phyloP scores from a whole-genome alignment of 2,797 vertebrate genomes.

The Vultur gryphus region DNA sequence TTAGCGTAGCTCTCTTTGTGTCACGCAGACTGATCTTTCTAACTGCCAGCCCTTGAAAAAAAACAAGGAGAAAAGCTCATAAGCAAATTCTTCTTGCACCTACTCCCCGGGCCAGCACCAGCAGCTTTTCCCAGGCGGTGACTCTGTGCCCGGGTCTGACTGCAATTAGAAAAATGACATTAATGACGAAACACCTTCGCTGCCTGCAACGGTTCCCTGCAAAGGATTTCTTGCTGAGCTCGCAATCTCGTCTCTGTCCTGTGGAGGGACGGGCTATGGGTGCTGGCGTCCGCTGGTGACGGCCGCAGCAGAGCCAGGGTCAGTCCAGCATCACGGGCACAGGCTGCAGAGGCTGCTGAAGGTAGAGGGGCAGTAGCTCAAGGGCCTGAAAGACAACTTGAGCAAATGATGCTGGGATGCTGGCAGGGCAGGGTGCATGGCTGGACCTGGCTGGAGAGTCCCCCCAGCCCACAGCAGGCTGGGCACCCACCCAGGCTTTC shows the following conservation, averaged over 20 bases:
- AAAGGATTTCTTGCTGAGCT: not conserved
- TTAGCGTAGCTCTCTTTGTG: not conserved
- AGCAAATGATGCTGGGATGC: not conserved
- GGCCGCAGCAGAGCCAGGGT: not conserved
- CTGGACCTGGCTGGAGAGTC: not conserved
- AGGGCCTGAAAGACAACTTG: not conserved
- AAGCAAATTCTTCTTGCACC: not conserved
- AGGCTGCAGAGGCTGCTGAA: not conserved
- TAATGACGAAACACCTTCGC: not conserved
- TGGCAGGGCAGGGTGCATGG: not conserved
- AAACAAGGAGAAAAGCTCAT: not conserved
- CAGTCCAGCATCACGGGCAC: not conserved
- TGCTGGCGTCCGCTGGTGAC: not conserved
- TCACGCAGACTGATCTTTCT: not conserved
- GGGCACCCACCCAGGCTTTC: not conserved
- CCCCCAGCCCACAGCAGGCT: not conserved
- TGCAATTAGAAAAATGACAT: not conserved
- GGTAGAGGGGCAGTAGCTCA: not conserved
- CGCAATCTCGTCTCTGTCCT: accelerated
- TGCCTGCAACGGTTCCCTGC: not conserved
- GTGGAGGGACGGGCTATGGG: not conserved
- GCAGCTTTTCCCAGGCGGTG: not conserved
- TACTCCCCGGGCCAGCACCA: not conserved
- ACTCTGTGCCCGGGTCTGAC: not conserved
- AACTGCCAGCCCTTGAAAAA: not conserved